Evolutionary conservation across 2,797 vertebrate genomes (phyloP).

Genomic region (Pipistrellus pipistrellus): DNA sequence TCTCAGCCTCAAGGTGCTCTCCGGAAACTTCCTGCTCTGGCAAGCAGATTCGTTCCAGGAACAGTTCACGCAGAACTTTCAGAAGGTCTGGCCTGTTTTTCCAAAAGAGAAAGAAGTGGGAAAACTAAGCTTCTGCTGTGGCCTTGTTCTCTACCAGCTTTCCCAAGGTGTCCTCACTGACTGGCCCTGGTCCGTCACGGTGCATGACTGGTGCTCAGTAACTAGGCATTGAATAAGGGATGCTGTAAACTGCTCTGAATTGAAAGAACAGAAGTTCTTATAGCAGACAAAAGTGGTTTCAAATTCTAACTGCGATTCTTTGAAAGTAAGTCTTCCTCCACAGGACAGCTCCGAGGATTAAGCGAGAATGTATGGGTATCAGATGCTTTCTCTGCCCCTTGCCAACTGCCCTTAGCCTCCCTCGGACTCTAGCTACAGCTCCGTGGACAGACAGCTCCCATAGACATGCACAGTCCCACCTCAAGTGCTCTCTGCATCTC

Average conservation of each 20-base stretch:
- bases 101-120: conserved; percentile 72
- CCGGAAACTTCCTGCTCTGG: conserved; percentile 87
- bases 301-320: background rate
- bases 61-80: conserved; percentile 83
- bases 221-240: background rate
- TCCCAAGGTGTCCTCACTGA: background rate
- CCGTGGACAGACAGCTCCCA: too few relatives aligned
- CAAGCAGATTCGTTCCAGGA: conserved; percentile 80
- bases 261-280: background rate
- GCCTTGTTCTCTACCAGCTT: conserved; percentile 15
- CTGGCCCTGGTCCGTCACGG: too few relatives aligned
- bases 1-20: conserved; percentile 88
- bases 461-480: background rate
- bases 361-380: rapidly evolving
- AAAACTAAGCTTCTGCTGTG: conserved; percentile 86
- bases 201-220: background rate
- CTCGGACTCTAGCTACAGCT: background rate
- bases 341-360: background rate
- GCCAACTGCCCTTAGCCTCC: background rate
- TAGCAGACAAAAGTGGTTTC: background rate
- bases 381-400: background rate
- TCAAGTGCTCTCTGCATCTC: background rate
- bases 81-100: conserved; percentile 87
- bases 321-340: background rate
- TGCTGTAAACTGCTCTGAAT: background rate